Evolutionary conservation across 1,140 invertebrate species (phyloP).

Genomic region (Rhagoletis zephyria): DNA sequence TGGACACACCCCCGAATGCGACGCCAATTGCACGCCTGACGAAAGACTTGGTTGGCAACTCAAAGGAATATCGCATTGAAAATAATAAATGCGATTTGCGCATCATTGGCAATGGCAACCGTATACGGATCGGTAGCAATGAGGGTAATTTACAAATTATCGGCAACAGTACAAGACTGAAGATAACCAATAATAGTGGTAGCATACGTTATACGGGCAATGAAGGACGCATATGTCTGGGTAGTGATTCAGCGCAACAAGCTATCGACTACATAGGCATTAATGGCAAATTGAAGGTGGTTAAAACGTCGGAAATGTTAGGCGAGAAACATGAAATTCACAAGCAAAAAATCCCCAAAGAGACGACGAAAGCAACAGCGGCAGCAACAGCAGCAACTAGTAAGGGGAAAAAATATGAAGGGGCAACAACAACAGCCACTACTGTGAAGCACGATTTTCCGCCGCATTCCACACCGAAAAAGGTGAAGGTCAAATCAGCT

Average conservation of each 20-base stretch:
- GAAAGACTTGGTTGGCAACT: constrained; percentile 68
- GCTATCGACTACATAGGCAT: constrained; percentile 68
- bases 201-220: constrained; percentile 67
- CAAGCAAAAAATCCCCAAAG: constrained; percentile 53
- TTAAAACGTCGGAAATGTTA: constrained; percentile 62
- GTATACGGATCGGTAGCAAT: constrained; percentile 65
- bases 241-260: constrained; percentile 64
- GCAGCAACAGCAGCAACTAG: background rate
- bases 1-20: constrained; percentile 1
- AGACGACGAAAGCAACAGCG: background rate
- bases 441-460: background rate
- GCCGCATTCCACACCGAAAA: background rate
- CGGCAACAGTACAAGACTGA: constrained; percentile 66
- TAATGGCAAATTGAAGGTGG: constrained; percentile 68
- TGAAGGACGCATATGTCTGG: constrained; percentile 68
- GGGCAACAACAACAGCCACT: background rate
- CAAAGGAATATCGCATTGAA: constrained; percentile 70
- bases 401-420: background rate
- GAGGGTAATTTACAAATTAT: constrained; percentile 65
- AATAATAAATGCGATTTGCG: constrained; percentile 64
- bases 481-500: constrained; percentile 48
- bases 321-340: constrained; percentile 57
- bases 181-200: constrained; percentile 66
- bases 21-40: constrained; percentile 46
- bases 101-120: constrained; percentile 69